Percentiles rank a stretch among this genome's conserved stretches.
Conservation (phyloP, 1,140 invertebrate genomes). For the Octopus bimaculoides region DNA sequence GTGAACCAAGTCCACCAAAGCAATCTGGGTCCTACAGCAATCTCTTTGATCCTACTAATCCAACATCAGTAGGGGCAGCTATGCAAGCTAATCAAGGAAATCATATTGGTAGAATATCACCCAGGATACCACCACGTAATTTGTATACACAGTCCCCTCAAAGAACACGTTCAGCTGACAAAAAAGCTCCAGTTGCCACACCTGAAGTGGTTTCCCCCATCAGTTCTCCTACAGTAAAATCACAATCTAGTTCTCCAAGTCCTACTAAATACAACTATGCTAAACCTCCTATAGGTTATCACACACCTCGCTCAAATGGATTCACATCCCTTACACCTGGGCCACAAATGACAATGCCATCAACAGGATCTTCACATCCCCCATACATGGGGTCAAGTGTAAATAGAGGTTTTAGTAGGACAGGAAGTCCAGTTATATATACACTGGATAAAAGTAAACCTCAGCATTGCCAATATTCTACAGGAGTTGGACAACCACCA, state of each 20-base stretch:
- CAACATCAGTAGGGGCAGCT: constrained; percentile 32
- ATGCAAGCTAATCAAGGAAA: constrained; percentile 28
- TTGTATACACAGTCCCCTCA: constrained; percentile 9
- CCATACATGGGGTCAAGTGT: background rate
- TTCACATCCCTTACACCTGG: constrained; percentile 6
- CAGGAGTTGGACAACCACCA: background rate
- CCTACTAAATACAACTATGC: constrained; percentile 23
- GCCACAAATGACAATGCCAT: constrained; percentile 12
- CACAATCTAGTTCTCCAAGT: constrained; percentile 32
- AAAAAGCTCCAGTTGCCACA: constrained; percentile 38
- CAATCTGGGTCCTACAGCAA: constrained; percentile 86
- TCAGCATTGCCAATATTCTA: background rate
- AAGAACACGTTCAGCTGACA: constrained; percentile 8
- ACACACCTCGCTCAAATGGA: constrained; percentile 2
- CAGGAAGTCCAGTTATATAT: constrained; percentile 6
- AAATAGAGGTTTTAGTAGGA: background rate
- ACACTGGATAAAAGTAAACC: background rate
- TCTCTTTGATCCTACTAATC: constrained; percentile 69
- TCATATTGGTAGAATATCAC: constrained; percentile 14
- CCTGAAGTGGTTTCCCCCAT: constrained; percentile 38
- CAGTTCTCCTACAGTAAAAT: constrained; percentile 20
- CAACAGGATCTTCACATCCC: background rate
- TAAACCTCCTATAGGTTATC: background rate
- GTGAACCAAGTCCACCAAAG: constrained; percentile 70
- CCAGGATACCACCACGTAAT: constrained; percentile 13